Conservation (phyloP, 2,888 invertebrate genomes). For the Ophonus ardosiacus region DNA sequence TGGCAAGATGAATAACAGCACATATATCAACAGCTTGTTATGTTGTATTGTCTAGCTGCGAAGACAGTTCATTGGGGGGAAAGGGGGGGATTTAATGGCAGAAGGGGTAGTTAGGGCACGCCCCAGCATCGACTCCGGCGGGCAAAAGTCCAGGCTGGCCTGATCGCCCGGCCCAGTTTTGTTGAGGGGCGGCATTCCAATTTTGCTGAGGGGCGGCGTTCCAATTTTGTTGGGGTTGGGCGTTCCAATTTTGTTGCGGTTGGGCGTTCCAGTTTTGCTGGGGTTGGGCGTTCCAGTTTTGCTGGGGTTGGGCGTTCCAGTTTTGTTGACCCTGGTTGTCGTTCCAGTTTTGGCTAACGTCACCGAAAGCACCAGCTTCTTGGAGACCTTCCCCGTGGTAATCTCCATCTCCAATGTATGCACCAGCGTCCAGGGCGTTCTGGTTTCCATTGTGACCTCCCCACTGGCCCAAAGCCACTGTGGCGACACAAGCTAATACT, state of each 20-base stretch:
- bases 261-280: slow-evolving; percentile 54
- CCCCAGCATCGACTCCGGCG: slow-evolving; percentile 74
- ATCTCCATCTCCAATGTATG: slow-evolving; percentile 74
- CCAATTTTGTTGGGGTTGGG: slow-evolving; percentile 56
- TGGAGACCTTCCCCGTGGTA: slow-evolving; percentile 75
- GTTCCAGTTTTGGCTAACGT: slow-evolving; percentile 67
- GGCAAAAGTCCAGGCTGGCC: slow-evolving; percentile 71
- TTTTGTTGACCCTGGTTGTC: slow-evolving; percentile 62
- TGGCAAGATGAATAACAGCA: slow-evolving; percentile 50
- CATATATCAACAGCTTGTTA: slow-evolving; percentile 56
- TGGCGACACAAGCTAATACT: slow-evolving; percentile 70
- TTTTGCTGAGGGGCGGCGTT: slow-evolving; percentile 1
- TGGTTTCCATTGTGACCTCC: slow-evolving; percentile 65
- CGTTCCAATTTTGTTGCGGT: slow-evolving; percentile 52
- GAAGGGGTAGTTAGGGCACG: slow-evolving; percentile 75
- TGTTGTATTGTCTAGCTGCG: slow-evolving; percentile 59
- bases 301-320: slow-evolving; percentile 55
- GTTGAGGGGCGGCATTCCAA: slow-evolving; percentile 33
- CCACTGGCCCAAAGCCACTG: slow-evolving; percentile 67
- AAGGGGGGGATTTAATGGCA: slow-evolving; percentile 71
- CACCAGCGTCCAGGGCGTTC: slow-evolving; percentile 72
- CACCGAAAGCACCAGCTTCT: slow-evolving; percentile 74
- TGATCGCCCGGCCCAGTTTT: slow-evolving; percentile 53
- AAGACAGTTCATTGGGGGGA: slow-evolving; percentile 19
- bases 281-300: slow-evolving; percentile 52